phyloP scores from a whole-genome alignment of 92 coral and sea anemone species.

The Parazoanthus darwini region DNA sequence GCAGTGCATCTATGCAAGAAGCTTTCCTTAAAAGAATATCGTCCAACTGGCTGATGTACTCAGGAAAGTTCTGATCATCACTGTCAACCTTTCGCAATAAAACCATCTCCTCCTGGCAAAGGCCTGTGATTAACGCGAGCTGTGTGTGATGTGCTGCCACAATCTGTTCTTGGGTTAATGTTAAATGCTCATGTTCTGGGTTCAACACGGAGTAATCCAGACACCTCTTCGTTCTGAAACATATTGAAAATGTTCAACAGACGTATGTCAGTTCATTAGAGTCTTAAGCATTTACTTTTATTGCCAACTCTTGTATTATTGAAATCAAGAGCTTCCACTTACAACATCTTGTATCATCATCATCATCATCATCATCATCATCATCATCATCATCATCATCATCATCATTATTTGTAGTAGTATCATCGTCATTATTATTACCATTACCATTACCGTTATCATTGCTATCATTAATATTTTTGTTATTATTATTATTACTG shows the following conservation, averaged over 20 bases:
- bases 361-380: no score
- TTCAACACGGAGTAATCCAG: slow-evolving; percentile 4
- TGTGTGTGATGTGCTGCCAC: slow-evolving; percentile 87
- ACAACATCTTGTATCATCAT: no score
- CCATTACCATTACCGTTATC: no score
- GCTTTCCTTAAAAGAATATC: slow-evolving; percentile 74
- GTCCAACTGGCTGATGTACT: slow-evolving; percentile 67
- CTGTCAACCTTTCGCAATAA: slow-evolving; percentile 67
- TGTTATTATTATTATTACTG: no score
- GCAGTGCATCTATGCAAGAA: slow-evolving; percentile 64
- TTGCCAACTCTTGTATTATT: no score
- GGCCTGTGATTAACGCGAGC: slow-evolving; percentile 73
- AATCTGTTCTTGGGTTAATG: slow-evolving; percentile 68
- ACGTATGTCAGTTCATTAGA: no score
- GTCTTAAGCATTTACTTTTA: no score
- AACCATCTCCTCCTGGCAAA: slow-evolving; percentile 90
- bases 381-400: no score
- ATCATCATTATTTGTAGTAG: no score
- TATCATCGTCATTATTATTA: no score
- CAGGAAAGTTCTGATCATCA: slow-evolving; percentile 65
- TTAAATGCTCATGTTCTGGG: slow-evolving; percentile 21
- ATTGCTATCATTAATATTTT: no score
- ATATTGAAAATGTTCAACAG: neutral
- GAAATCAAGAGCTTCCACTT: no score
- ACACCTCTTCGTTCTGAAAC: slow-evolving; percentile 13